Percentiles rank a stretch among this genome's conserved stretches.
Evolutionary conservation across 2,888 invertebrate species (phyloP).

Genomic region (Syrphus vitripennis): DNA sequence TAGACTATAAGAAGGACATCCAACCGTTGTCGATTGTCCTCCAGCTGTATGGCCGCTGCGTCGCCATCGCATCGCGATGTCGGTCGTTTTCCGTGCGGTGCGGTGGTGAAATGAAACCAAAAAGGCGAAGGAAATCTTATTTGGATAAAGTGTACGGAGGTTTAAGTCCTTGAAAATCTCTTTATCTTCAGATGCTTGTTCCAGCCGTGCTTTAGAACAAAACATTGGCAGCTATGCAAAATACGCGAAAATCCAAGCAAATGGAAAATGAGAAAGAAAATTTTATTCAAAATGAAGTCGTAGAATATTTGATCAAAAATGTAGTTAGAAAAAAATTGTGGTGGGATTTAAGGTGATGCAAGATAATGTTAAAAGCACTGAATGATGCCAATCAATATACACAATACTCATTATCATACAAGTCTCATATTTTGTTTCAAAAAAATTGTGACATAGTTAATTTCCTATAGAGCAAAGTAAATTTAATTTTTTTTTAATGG

Average conservation of each 20-base stretch:
- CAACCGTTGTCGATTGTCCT: not conserved
- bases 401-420: no score
- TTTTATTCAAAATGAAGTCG: not conserved
- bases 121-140: constrained; percentile 63
- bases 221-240: constrained; percentile 53
- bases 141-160: constrained; percentile 53
- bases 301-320: not conserved
- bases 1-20: constrained; percentile 32
- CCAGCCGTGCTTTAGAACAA: constrained; percentile 8
- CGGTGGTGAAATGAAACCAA: not conserved
- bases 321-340: not conserved
- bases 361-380: no score
- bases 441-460: no score
- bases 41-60: constrained; percentile 1
- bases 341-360: no score
- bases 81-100: no score
- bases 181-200: constrained; percentile 54
- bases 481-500: no score
- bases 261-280: constrained; percentile 32
- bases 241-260: constrained; percentile 52
- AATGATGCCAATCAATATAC: no score
- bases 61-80: no score
- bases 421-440: no score
- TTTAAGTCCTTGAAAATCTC: constrained; percentile 66
- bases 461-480: no score